Conservation (phyloP, 1,140 invertebrate genomes). For the Drosophila novamexicana region DNA sequence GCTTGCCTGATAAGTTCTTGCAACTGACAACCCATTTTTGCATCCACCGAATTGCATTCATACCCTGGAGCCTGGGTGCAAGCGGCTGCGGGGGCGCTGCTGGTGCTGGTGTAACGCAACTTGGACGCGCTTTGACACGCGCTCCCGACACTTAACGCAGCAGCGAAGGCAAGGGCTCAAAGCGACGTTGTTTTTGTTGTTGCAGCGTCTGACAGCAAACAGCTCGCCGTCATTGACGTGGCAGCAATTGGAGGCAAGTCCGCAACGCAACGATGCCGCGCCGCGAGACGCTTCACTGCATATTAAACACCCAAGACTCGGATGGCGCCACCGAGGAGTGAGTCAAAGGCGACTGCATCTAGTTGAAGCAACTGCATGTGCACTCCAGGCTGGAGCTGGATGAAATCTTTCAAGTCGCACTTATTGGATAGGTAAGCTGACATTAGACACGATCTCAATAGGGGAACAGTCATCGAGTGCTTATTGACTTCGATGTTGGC, state of each 20-base stretch:
- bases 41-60: constrained; percentile 14
- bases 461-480: background rate
- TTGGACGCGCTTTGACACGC: constrained; percentile 67
- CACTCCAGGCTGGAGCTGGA: constrained; percentile 13
- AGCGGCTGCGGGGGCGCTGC: background rate
- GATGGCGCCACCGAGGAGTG: constrained; percentile 28
- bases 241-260: constrained; percentile 22
- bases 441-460: constrained; percentile 9
- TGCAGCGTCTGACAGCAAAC: constrained; percentile 40
- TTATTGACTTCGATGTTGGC: background rate
- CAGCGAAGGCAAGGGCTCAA: constrained; percentile 60
- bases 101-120: background rate
- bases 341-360: constrained; percentile 20
- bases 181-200: constrained; percentile 11
- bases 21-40: constrained; percentile 61
- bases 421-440: constrained; percentile 36
- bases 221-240: constrained; percentile 44
- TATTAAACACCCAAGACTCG: constrained; percentile 62
- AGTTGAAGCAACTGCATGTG: constrained; percentile 19
- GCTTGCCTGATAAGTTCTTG: constrained; percentile 50
- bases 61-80: no score
- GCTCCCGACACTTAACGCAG: constrained; percentile 51
- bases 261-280: no score
- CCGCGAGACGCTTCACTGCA: constrained; percentile 44
- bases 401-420: constrained; percentile 16